Conservation (phyloP, 2,113 vertebrate genomes). For the Gallinago undulata region DNA sequence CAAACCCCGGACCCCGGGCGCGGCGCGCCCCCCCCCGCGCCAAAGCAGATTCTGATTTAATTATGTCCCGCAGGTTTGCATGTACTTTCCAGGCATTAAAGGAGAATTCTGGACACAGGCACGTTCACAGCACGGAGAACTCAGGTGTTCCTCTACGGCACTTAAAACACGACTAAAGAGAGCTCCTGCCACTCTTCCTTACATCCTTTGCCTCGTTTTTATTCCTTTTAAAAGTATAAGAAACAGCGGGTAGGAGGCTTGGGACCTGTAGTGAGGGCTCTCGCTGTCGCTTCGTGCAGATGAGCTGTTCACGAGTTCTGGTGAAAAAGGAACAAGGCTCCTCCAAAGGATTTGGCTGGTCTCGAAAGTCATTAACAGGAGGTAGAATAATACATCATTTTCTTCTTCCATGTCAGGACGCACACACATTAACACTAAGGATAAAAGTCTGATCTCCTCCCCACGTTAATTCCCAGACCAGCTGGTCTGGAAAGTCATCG, state of each 20-base stretch:
- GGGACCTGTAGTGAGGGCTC: accelerated
- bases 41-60: too few relatives aligned
- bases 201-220: too few relatives aligned
- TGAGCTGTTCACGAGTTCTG: accelerated
- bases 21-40: too few relatives aligned
- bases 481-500: neutral
- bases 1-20: neutral
- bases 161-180: neutral
- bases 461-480: neutral
- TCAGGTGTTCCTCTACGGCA: accelerated
- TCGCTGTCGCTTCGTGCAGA: neutral
- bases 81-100: accelerated
- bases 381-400: accelerated
- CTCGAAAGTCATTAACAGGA: neutral
- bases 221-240: neutral
- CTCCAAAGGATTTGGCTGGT: neutral
- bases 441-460: neutral
- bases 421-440: neutral
- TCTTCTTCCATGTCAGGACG: neutral
- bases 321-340: neutral
- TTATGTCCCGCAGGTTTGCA: neutral
- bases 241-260: neutral
- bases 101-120: too few relatives aligned
- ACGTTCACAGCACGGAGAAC: too few relatives aligned
- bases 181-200: neutral